Percentiles rank a stretch among this genome's conserved stretches.
phyloP scores from a whole-genome alignment of 2,113 vertebrate species.

The Nanger granti region DNA sequence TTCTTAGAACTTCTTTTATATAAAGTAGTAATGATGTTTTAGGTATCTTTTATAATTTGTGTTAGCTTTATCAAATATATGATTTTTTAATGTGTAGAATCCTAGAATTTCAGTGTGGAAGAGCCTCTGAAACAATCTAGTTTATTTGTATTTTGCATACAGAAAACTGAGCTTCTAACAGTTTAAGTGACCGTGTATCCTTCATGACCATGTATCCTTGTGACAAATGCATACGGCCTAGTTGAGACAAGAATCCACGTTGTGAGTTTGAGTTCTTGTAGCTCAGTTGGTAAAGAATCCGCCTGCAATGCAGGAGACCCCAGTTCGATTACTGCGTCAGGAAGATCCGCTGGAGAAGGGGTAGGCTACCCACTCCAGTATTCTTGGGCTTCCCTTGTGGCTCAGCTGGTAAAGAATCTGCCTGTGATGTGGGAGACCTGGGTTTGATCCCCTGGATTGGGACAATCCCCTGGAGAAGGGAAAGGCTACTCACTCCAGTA shows the following conservation, averaged over 20 bases:
- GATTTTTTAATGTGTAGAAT: neutral
- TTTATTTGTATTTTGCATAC: slow-evolving; percentile 15
- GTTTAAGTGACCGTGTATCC: neutral
- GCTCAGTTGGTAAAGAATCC: neutral
- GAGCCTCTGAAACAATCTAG: neutral
- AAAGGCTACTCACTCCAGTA: neutral
- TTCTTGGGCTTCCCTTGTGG: neutral
- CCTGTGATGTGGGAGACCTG: neutral
- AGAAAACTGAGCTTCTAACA: neutral
- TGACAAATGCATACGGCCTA: neutral
- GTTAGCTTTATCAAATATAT: neutral
- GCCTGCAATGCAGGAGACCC: neutral
- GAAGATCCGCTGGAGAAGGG: neutral
- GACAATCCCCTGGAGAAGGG: too few species aligned
- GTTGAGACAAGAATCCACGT: neutral
- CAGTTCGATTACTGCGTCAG: accelerated
- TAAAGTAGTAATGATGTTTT: neutral
- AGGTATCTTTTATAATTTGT: neutral
- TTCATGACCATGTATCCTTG: neutral
- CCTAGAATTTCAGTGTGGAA: neutral
- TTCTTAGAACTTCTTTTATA: neutral
- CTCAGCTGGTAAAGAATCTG: neutral
- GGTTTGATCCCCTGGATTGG: neutral
- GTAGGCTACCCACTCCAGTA: neutral
- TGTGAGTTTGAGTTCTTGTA: neutral